Percentiles rank a stretch among this genome's conserved stretches.
Evolutionary conservation across 2,888 invertebrate species (phyloP).

Genomic region (Hirudinaria manillensis): DNA sequence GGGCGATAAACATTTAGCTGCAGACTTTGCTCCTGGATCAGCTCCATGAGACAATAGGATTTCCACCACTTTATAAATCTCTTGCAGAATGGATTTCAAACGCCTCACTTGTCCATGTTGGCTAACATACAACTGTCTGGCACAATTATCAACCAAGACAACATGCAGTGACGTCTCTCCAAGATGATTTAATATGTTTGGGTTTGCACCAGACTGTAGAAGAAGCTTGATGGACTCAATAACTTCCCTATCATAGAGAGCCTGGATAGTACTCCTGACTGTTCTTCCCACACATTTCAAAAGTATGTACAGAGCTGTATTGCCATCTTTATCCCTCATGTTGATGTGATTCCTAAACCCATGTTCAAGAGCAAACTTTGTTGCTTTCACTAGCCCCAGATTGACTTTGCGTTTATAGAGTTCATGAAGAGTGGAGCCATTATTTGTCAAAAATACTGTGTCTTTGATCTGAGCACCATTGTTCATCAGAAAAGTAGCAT

Average conservation of each 20-base stretch:
- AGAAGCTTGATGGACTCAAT: slow-evolving; percentile 46
- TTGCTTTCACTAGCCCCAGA: slow-evolving; percentile 63
- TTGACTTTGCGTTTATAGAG: slow-evolving; percentile 55
- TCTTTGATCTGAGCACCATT: slow-evolving; percentile 62
- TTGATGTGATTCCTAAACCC: slow-evolving; percentile 68
- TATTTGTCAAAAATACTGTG: slow-evolving; percentile 39
- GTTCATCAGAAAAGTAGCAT: slow-evolving; percentile 58
- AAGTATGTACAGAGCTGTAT: slow-evolving; percentile 61
- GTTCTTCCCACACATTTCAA: slow-evolving; percentile 40
- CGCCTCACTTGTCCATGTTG: slow-evolving; percentile 40
- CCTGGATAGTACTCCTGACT: slow-evolving; percentile 38
- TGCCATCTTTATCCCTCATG: slow-evolving; percentile 67
- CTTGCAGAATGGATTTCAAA: slow-evolving; percentile 39
- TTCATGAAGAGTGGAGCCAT: slow-evolving; percentile 49
- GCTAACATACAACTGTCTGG: slow-evolving; percentile 39
- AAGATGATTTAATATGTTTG: slow-evolving; percentile 53
- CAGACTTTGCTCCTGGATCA: slow-evolving; percentile 36
- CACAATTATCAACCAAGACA: slow-evolving; percentile 37
- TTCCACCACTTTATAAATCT: slow-evolving; percentile 40
- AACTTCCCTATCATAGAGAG: slow-evolving; percentile 46
- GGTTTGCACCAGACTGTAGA: slow-evolving; percentile 50
- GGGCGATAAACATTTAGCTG: slow-evolving; percentile 38
- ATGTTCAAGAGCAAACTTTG: slow-evolving; percentile 66
- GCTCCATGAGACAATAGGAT: slow-evolving; percentile 40
- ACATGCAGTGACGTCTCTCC: slow-evolving; percentile 68